Evolutionary conservation across 2,113 vertebrate species (phyloP), one percentile per base, ranked within the genome.

Genomic region (Tetrao urogallus): DNA sequence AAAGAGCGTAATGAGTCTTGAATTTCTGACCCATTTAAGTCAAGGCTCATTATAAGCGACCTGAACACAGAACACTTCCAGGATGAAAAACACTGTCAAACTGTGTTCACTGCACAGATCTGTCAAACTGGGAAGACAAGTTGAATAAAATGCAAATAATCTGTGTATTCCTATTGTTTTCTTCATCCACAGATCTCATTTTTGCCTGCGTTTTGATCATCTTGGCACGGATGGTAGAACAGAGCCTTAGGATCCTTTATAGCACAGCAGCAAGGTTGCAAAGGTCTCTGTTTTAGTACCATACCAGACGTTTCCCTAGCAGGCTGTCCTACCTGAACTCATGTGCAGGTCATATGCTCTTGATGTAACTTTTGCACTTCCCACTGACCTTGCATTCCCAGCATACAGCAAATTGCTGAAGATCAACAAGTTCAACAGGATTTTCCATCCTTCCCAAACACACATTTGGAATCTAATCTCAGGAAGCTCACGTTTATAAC

Each of bases 11-110:
- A 94, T 38, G 60, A 94, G 67, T 67, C 77, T 86, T 78, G 88
- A 91, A 91, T 87, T 87, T 76, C 82, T 96, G 93, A 96, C 89
- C 91, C 85, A 94, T 61, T 93, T 96, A 61, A 95, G 92, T 96
- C 94, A 95, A 90, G 84, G 3, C 27, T 89, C 74, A 72, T 93
- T 95, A 96, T 36, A 32, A 82, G 50, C 47, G 43, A 88, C 57
- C 72, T 0, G 0, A 86, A 52, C 0, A 0, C 76, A 36, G 58
- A 63, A 87, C 64, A 45, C 16, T 86, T 86, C 11, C 36, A 78
- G 72, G 64, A 78, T 65, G 86, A 91, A 91, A 93, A 86, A 27
- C 9, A 77, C 92, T 92, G 93, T 90, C 87, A 94, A 89, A 90
- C 84, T 75, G 79, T 56, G 92, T 93, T 94, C 81, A 40, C 71